Evolutionary conservation across 2,888 invertebrate species (phyloP).

Genomic region (Mallateleia sp.): DNA sequence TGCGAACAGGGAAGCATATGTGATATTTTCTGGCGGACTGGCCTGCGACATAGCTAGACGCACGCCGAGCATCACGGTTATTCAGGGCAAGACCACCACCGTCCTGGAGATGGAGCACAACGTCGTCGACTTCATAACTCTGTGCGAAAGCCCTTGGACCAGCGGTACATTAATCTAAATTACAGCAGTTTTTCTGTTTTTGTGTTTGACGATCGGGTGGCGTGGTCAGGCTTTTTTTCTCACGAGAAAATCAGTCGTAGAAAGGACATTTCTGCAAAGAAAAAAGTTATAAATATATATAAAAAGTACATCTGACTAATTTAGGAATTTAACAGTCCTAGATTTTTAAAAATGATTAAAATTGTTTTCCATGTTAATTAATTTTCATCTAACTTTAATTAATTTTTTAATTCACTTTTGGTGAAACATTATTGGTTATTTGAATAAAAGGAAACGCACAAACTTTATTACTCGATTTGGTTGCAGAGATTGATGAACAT

Average conservation of each 20-base stretch:
- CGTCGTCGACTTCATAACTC: constrained; percentile 98
- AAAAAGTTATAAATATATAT: no score
- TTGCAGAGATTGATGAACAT: no score
- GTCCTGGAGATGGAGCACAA: constrained; percentile 99
- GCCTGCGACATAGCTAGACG: constrained; percentile 96
- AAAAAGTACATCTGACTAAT: no score
- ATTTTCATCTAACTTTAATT: no score
- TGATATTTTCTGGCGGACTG: constrained; percentile 99
- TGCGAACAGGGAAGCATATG: constrained; percentile 95
- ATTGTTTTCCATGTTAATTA: no score
- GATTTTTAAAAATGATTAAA: no score
- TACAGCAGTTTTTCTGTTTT: constrained; percentile 40
- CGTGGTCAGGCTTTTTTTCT: constrained; percentile 21
- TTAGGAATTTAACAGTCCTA: no score
- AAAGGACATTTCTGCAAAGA: constrained; percentile 11
- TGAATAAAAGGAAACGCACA: no score
- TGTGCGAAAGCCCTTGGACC: constrained; percentile 98
- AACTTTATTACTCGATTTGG: no score
- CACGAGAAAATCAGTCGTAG: constrained; percentile 19
- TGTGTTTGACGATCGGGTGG: constrained; percentile 44
- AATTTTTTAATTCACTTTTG: no score
- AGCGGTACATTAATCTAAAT: constrained; percentile 92
- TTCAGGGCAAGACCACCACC: constrained; percentile 98
- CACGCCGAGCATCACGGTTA: constrained; percentile 97
- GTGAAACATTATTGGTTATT: no score